A percentile compares a stretch with the other conserved stretches of the same genome.
Evolutionary conservation across 2,888 invertebrate genomes (phyloP).

Genomic region (Zygaena filipendulae): DNA sequence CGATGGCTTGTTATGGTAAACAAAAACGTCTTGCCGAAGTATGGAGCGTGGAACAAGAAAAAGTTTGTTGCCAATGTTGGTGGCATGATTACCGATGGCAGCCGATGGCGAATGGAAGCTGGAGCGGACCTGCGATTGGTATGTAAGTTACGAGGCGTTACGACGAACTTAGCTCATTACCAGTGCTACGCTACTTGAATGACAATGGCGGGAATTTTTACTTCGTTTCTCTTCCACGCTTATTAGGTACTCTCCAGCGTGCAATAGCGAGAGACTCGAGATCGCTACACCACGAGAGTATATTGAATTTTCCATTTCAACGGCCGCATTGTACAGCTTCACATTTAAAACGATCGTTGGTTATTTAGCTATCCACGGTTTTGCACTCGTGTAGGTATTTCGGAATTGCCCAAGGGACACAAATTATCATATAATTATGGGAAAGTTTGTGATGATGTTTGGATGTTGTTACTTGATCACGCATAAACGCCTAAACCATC

Average conservation of each 20-base stretch:
- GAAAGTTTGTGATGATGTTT: no score
- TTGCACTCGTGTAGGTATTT: no score
- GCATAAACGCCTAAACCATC: no score
- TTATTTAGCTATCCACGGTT: no score
- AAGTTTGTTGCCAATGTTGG: constrained; percentile 40
- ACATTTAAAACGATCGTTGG: constrained; percentile 39
- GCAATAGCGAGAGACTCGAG: constrained; percentile 33
- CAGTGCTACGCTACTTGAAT: constrained; percentile 48
- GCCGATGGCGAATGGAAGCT: constrained; percentile 23
- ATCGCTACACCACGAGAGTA: no score
- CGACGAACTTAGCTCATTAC: constrained; percentile 67
- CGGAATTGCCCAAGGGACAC: no score
- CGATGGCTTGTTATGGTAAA: no score
- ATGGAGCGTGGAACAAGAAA: no score
- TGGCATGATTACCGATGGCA: constrained; percentile 50
- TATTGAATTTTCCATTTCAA: constrained; percentile 14
- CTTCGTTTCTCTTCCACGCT: constrained; percentile 43
- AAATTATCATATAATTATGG: no score
- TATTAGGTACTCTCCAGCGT: constrained; percentile 45
- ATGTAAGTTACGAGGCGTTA: constrained; percentile 64
- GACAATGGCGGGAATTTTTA: constrained; percentile 59
- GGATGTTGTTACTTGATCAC: no score
- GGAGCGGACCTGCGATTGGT: constrained; percentile 54
- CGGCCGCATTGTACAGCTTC: constrained; percentile 25
- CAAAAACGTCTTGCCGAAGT: no score